Conservation (phyloP, 2,797 vertebrate species). For the Trachurus trachurus region DNA sequence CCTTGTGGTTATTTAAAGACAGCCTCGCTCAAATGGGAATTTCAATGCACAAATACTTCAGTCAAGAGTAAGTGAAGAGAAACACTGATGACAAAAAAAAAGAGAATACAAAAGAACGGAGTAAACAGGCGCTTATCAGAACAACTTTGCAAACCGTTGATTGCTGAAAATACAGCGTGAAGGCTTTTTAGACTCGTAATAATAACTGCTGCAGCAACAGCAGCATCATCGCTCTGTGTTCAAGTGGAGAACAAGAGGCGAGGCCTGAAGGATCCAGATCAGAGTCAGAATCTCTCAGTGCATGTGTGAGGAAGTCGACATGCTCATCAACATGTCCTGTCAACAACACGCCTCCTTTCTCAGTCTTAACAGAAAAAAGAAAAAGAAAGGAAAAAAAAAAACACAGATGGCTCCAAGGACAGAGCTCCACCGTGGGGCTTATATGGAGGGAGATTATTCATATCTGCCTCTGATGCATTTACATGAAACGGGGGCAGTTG, state of each 20-base stretch:
- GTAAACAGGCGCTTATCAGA: conserved; percentile 12
- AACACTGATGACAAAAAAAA: not conserved
- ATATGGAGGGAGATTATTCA: not conserved
- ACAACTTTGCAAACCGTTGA: conserved; percentile 13
- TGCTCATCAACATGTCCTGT: conserved; percentile 43
- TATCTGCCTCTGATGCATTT: not conserved
- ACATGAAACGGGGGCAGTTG: not conserved
- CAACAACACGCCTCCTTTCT: conserved; percentile 23
- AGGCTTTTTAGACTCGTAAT: too few relatives aligned
- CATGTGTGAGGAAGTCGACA: conserved; percentile 47
- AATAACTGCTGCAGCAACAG: too few relatives aligned
- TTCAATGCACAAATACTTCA: conserved; percentile 20
- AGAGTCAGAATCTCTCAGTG: conserved; percentile 53
- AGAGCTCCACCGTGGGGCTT: conserved; percentile 20
- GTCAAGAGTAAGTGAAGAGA: conserved; percentile 18
- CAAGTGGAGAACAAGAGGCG: conserved; percentile 18
- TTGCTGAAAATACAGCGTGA: too few relatives aligned
- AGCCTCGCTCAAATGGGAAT: conserved; percentile 18
- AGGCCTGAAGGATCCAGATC: conserved; percentile 39
- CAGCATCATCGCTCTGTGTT: conserved; percentile 5
- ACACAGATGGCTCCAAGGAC: conserved; percentile 31
- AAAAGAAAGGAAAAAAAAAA: too few relatives aligned
- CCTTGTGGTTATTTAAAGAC: conserved; percentile 8
- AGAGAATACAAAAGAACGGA: conserved; percentile 32
- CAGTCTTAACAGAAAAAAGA: conserved; percentile 35